Conservation (phyloP, 2,888 invertebrate genomes). For the Lysandra bellargus region DNA sequence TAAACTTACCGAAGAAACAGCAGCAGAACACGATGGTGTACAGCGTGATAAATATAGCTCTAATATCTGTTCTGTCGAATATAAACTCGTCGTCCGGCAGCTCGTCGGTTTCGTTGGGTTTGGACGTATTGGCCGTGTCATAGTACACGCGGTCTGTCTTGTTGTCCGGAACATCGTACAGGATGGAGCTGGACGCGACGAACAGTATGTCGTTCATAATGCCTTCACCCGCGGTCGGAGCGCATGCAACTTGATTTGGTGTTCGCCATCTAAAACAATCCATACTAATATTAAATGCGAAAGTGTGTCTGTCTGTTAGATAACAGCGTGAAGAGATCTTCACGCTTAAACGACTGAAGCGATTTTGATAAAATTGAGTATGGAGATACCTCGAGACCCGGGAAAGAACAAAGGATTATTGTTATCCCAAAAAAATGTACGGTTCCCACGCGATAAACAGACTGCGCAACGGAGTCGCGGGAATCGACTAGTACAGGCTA, state of each 20-base stretch:
- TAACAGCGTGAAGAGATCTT: no score
- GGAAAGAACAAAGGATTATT: no score
- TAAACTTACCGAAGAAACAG: slow-evolving; percentile 89
- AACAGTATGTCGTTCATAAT: slow-evolving; percentile 58
- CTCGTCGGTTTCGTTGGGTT: slow-evolving; percentile 52
- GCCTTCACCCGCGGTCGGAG: slow-evolving; percentile 38
- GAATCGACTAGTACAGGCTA: no score
- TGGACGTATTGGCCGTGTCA: slow-evolving; percentile 48
- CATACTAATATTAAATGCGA: background rate
- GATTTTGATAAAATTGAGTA: no score
- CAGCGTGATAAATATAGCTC: slow-evolving; percentile 86
- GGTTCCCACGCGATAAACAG: no score
- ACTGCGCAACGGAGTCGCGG: no score
- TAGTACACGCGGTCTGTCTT: slow-evolving; percentile 34
- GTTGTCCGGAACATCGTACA: slow-evolving; percentile 48
- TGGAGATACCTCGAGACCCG: no score
- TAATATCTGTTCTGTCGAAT: slow-evolving; percentile 87
- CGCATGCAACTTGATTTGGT: slow-evolving; percentile 32
- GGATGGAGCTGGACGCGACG: slow-evolving; percentile 52
- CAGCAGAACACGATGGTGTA: slow-evolving; percentile 90
- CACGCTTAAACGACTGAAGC: no score
- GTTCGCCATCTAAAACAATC: slow-evolving; percentile 57
- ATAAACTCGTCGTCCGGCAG: slow-evolving; percentile 83
- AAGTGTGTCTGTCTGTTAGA: no score
- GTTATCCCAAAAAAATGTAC: no score